These are phyloP conservation scores for Labeo rohita DNA, from an alignment of 2,113 vertebrate genomes.

Conservation along the genomic window DNA sequence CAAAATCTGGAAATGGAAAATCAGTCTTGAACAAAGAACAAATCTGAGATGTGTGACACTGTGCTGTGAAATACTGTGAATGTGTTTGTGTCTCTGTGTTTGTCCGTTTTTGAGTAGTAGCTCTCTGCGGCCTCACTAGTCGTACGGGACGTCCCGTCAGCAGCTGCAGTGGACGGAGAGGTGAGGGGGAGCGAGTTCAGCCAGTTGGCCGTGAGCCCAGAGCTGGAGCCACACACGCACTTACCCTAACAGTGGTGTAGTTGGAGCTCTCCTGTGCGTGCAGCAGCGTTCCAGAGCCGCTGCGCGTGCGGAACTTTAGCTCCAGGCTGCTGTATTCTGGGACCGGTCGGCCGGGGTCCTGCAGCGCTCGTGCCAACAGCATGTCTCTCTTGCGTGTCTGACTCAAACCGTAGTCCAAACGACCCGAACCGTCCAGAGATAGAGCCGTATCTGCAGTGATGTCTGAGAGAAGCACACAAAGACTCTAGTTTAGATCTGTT, in stretches of 20 bases:
- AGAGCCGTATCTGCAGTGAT: slow-evolving; percentile 88
- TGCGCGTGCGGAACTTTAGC: slow-evolving; percentile 93
- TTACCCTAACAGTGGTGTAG: slow-evolving; percentile 94
- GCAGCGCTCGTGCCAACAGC: slow-evolving; percentile 73
- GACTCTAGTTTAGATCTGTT: neutral
- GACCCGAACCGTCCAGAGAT: slow-evolving; percentile 88
- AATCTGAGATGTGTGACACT: slow-evolving; percentile 54
- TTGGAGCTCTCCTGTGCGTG: slow-evolving; percentile 95
- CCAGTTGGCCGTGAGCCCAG: slow-evolving; percentile 24
- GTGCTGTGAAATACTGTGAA: slow-evolving; percentile 48
- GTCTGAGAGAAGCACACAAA: slow-evolving; percentile 70
- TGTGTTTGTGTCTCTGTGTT: slow-evolving; percentile 11
- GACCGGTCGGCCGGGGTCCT: slow-evolving; percentile 46
- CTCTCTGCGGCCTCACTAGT: slow-evolving; percentile 65
- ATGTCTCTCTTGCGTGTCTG: slow-evolving; percentile 85
- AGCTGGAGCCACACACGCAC: slow-evolving; percentile 50
- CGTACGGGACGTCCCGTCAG: neutral
- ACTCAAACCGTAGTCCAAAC: slow-evolving; percentile 89
- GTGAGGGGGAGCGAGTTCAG: slow-evolving; percentile 42
- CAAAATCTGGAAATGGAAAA: slow-evolving; percentile 55
- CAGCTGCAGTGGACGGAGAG: slow-evolving; percentile 62
- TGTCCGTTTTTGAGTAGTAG: slow-evolving; percentile 31
- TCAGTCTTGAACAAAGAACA: slow-evolving; percentile 37
- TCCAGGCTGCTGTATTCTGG: slow-evolving; percentile 77
- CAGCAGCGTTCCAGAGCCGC: slow-evolving; percentile 87